phyloP scores from a whole-genome alignment of 2,888 invertebrate species.

The Sinhomidia bicolor region DNA sequence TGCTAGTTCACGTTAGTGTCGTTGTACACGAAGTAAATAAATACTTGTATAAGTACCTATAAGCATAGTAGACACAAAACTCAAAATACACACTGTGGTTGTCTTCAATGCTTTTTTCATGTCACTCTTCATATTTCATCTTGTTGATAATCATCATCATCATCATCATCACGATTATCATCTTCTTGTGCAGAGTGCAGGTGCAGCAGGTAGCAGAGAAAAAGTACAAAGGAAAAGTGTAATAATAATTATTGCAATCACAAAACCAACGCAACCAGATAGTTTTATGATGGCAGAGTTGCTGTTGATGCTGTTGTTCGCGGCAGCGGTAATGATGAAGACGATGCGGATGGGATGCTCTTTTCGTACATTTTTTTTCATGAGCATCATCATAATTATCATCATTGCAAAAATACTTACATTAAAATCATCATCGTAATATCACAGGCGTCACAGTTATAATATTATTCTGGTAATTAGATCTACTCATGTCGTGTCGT shows the following conservation, averaged over 20 bases:
- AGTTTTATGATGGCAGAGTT: conserved; percentile 23
- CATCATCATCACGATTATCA: neutral
- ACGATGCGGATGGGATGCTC: neutral
- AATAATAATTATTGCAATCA: conserved; percentile 36
- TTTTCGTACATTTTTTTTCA: neutral
- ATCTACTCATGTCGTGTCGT: conserved; percentile 34
- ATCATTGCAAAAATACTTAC: neutral
- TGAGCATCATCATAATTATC: neutral
- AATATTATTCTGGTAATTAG: conserved; percentile 33
- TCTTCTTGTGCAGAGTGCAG: neutral
- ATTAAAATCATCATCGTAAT: neutral
- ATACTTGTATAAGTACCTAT: too few relatives aligned
- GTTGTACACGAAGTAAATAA: too few relatives aligned
- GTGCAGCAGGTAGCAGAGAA: neutral
- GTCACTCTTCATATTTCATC: neutral
- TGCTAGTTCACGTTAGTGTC: too few relatives aligned
- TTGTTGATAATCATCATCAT: too few relatives aligned
- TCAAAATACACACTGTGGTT: too few relatives aligned
- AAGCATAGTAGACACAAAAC: too few relatives aligned
- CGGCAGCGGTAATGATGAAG: too few relatives aligned
- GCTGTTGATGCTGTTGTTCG: neutral
- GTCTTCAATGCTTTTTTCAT: neutral
- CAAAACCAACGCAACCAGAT: neutral
- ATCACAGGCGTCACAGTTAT: neutral
- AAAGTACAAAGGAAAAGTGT: conserved; percentile 17